Evolutionary conservation across 2,113 vertebrate genomes (phyloP), one percentile per base, ranked within the genome.

Genomic region (Etheostoma spectabile): DNA sequence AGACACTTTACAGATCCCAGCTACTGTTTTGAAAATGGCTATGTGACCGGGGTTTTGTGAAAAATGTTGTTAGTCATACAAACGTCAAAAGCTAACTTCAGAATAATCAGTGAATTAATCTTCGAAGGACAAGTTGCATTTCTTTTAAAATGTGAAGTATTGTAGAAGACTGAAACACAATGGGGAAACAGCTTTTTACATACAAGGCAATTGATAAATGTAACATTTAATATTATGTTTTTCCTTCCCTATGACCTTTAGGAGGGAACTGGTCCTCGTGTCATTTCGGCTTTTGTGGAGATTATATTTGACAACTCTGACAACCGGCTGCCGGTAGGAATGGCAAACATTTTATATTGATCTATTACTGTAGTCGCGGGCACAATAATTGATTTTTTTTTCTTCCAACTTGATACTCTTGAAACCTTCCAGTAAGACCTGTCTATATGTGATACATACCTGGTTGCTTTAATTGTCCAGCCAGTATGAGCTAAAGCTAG

Each of bases 291-390:
- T 51, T 99, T 99, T 94, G 98, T 99, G 94, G 98, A 99, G 93
- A 99, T 99, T 85, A 99, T 99, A 94, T 99, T 99, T 94, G 98
- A 99, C 94, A 99, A 99, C 93, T 99, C 98, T 0, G 98, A 99
- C 93, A 99, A 99, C 94, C 96, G 98, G 6, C 93, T 99, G 88
- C 98, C 98, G 83, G 98, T 99, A 95, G 95, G 96, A 95, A 69
- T 60, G 2, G 2, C 55, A 22, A 67, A 64, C 13, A 16, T 51
- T 75, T 80, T 10, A 46, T 52, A 35, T 48, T 86, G 13, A 59
- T 62, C 13, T 22, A 3, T 78, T 30, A 22, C 1, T 73, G 13
- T 64, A 19, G 45, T 59, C 14, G 1, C 21, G 61, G 33, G 55
- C 60, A 67, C 8, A 64, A 24, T 22, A 8, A 48, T n/a, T n/a